A percentile compares a stretch with the other conserved stretches of the same genome.
phyloP scores from a whole-genome alignment of 2,888 invertebrate species.

The Leptarthrus brevirostris region DNA sequence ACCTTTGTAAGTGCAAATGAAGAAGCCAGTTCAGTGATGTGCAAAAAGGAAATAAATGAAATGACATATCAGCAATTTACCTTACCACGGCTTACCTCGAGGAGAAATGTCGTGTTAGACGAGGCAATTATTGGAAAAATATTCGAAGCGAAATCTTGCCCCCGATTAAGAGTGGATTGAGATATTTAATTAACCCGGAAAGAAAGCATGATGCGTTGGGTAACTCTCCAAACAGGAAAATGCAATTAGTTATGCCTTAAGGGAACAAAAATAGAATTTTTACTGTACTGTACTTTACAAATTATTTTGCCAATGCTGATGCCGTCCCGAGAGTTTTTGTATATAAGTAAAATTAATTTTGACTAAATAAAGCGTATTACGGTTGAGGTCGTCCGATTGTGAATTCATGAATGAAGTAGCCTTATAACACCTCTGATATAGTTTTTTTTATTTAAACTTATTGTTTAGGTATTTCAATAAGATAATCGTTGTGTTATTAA shows the following conservation, averaged over 20 bases:
- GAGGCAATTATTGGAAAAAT: slow-evolving; percentile 27
- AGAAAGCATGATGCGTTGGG: slow-evolving; percentile 10
- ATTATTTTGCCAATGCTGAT: background rate
- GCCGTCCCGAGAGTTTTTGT: no score
- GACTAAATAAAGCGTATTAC: no score
- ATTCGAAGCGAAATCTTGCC: slow-evolving; percentile 7
- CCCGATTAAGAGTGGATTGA: background rate
- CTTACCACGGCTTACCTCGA: background rate
- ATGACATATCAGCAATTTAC: slow-evolving; percentile 7
- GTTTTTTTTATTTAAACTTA: no score
- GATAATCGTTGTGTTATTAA: no score
- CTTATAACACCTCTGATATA: no score
- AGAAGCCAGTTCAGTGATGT: slow-evolving; percentile 21
- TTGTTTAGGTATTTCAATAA: no score
- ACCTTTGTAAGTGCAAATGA: background rate
- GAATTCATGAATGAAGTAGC: no score
- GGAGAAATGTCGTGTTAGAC: slow-evolving; percentile 11
- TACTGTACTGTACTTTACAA: background rate
- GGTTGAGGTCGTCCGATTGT: no score
- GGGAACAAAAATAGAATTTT: slow-evolving; percentile 17
- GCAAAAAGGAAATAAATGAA: slow-evolving; percentile 1
- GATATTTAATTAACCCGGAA: slow-evolving; percentile 7
- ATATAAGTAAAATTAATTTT: no score
- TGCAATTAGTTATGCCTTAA: slow-evolving; percentile 5
- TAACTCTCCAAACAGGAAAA: slow-evolving; percentile 18